Conservation (phyloP, 2,888 invertebrate species). For the Agrochola litura region DNA sequence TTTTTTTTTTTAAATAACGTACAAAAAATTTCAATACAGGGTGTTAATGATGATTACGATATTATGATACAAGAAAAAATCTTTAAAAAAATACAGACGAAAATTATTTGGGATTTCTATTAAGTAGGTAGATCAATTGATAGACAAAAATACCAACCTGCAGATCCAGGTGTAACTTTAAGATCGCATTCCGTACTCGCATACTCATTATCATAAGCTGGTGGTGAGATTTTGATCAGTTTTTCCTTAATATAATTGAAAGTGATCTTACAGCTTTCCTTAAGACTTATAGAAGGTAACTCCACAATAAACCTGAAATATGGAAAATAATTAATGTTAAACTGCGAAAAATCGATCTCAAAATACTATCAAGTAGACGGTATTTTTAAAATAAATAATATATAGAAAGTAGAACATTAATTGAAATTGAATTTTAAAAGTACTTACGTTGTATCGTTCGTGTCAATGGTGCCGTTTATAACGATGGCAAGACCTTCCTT, state of each 20-base stretch:
- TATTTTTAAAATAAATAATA: background rate
- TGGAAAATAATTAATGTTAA: background rate
- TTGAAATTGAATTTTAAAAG: background rate
- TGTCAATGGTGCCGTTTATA: conserved; percentile 61
- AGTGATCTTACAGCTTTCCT: conserved; percentile 55
- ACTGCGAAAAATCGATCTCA: conserved; percentile 3
- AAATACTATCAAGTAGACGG: background rate
- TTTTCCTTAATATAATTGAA: conserved; percentile 44
- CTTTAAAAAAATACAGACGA: background rate
- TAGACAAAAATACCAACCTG: conserved; percentile 20
- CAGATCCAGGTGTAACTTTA: background rate
- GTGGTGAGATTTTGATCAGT: conserved; percentile 47
- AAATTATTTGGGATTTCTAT: background rate
- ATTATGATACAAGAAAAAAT: background rate
- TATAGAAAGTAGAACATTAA: background rate
- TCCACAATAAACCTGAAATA: conserved; percentile 61
- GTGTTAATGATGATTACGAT: background rate
- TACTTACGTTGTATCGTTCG: conserved; percentile 59
- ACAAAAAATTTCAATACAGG: no score
- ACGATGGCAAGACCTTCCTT: conserved; percentile 40
- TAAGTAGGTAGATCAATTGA: background rate
- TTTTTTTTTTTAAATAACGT: no score
- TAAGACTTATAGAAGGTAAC: conserved; percentile 42
- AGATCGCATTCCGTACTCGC: conserved; percentile 12
- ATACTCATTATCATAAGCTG: background rate